phyloP scores from a whole-genome alignment of 2,113 vertebrate genomes.

The Paratilapia polleni region DNA sequence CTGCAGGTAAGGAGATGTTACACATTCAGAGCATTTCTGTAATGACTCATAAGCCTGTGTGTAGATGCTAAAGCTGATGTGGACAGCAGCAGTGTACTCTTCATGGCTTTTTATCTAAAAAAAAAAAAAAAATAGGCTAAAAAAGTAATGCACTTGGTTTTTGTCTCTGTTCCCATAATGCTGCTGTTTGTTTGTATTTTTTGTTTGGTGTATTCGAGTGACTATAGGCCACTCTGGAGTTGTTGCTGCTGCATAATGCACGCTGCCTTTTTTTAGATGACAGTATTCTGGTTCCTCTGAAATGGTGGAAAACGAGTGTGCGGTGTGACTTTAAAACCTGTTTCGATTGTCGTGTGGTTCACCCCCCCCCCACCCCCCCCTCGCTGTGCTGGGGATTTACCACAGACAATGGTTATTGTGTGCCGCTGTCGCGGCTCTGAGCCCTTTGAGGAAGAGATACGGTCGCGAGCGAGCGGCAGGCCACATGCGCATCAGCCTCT shows the following conservation, averaged over 20 bases:
- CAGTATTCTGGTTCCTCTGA: neutral
- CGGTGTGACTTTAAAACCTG: conserved; percentile 59
- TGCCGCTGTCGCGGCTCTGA: conserved; percentile 50
- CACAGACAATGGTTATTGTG: conserved; percentile 78
- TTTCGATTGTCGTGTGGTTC: conserved; percentile 44
- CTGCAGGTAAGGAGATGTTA: conserved; percentile 89
- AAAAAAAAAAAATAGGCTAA: fast-evolving
- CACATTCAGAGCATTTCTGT: conserved; percentile 3
- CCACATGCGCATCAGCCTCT: conserved; percentile 45
- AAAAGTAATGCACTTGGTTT: conserved; percentile 14
- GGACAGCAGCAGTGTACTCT: neutral
- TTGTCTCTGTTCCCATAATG: conserved; percentile 26
- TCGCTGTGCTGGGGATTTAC: conserved; percentile 64
- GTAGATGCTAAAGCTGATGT: conserved; percentile 24
- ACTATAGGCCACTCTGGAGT: neutral
- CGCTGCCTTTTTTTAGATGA: conserved; percentile 7
- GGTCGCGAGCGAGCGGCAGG: conserved; percentile 47
- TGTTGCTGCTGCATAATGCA: conserved; percentile 18
- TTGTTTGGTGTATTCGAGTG: conserved; percentile 36
- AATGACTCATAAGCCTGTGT: neutral
- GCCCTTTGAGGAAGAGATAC: conserved; percentile 65
- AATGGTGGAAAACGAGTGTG: conserved; percentile 40
- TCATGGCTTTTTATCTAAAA: conserved; percentile 11
- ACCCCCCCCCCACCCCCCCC: neutral
- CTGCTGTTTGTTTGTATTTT: conserved; percentile 27